Evolutionary conservation across 1,140 invertebrate genomes (phyloP).

Genomic region (Trachymyrmex cornetzi): DNA sequence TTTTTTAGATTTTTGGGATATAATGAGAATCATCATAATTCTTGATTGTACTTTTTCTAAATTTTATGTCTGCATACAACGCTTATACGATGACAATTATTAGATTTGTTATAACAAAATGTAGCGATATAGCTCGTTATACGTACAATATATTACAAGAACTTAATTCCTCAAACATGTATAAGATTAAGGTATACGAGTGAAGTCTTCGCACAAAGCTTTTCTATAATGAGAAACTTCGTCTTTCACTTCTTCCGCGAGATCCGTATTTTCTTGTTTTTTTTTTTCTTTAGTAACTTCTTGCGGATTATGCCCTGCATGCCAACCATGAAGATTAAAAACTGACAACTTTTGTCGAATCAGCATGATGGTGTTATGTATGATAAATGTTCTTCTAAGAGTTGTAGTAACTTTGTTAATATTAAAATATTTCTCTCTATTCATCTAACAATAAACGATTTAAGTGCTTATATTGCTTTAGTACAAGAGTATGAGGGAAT

Average conservation of each 20-base stretch:
- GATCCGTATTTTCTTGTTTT: constrained; percentile 53
- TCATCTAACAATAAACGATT: not conserved
- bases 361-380: not conserved
- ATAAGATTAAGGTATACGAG: constrained; percentile 68
- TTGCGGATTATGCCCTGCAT: constrained; percentile 64
- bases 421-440: constrained; percentile 15
- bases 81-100: constrained; percentile 18
- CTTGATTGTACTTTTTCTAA: not conserved
- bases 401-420: not conserved
- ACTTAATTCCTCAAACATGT: constrained; percentile 59
- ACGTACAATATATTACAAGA: constrained; percentile 61
- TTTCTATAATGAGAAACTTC: constrained; percentile 66
- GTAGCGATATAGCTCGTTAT: constrained; percentile 9
- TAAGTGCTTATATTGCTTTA: not conserved
- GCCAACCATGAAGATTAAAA: constrained; percentile 57
- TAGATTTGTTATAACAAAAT: not conserved
- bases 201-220: constrained; percentile 49
- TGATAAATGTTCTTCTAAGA: not conserved
- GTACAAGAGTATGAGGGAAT: not conserved
- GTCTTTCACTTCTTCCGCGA: constrained; percentile 31
- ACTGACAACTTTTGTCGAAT: constrained; percentile 20
- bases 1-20: not conserved
- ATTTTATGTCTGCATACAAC: no score
- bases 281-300: constrained; percentile 54
- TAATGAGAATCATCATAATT: not conserved